A percentile compares a stretch with the other conserved stretches of the same genome.
These are phyloP conservation scores for Origma solitaria DNA, from an alignment of 2,113 vertebrate genomes.

Conservation along the genomic window DNA sequence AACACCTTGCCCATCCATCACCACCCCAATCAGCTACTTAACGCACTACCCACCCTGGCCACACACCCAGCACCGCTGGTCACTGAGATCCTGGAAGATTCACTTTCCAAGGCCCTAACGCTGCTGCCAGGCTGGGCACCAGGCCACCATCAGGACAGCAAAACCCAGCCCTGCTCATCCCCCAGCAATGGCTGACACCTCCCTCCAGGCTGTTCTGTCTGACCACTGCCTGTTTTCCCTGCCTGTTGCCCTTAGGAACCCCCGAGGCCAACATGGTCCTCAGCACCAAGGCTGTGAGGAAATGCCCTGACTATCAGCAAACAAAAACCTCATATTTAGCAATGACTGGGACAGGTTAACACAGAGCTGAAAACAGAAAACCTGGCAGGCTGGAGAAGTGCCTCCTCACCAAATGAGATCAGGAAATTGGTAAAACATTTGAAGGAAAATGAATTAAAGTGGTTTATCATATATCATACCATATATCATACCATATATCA, in stretches of 20 bases:
- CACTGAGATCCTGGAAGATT: neutral
- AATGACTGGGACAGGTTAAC: neutral
- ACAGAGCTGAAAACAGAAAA: neutral
- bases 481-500: too few relatives aligned
- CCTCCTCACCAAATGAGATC: neutral
- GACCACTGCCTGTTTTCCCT: neutral
- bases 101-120: neutral
- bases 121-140: neutral
- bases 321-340: neutral
- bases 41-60: accelerated
- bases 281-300: accelerated
- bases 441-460: neutral
- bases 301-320: neutral
- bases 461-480: neutral
- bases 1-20: constrained; percentile 17
- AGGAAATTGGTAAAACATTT: neutral
- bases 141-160: neutral
- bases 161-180: neutral
- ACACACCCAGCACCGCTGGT: neutral
- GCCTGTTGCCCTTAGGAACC: neutral
- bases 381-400: neutral
- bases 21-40: neutral
- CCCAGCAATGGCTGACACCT: neutral
- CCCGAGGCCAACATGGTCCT: neutral
- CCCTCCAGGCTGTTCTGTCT: neutral